These are phyloP conservation scores for Amiota mariae DNA, from an alignment of 2,888 invertebrate species.

Conservation along the genomic window DNA sequence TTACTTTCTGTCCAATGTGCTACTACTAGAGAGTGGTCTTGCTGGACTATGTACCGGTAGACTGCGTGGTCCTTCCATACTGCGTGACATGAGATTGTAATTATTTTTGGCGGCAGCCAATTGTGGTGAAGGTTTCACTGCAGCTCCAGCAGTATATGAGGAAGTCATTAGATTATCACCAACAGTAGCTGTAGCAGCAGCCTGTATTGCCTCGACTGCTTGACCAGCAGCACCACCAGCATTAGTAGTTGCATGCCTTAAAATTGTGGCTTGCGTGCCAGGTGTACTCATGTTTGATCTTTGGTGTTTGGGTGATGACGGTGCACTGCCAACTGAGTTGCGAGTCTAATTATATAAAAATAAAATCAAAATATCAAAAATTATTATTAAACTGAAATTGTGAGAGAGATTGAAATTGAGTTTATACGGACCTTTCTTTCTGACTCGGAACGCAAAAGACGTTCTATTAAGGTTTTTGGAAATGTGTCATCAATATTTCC, in stretches of 20 bases:
- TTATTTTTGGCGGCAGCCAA: constrained; percentile 57
- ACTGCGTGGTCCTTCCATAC: constrained; percentile 77
- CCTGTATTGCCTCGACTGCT: constrained; percentile 66
- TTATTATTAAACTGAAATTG: not conserved
- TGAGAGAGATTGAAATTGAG: not conserved
- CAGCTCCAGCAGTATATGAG: constrained; percentile 58
- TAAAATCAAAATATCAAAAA: not conserved
- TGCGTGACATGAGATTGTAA: constrained; percentile 76
- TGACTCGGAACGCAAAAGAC: constrained; percentile 78
- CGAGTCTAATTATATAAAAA: constrained; percentile 66
- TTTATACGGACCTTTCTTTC: constrained; percentile 68
- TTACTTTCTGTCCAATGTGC: constrained; percentile 77
- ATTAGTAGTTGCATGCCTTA: constrained; percentile 58
- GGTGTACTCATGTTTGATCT: constrained; percentile 74
- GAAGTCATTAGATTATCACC: constrained; percentile 54
- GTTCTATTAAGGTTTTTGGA: constrained; percentile 80
- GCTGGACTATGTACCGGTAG: constrained; percentile 75
- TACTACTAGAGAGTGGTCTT: constrained; percentile 72
- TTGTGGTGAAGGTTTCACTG: constrained; percentile 47
- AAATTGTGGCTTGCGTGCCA: constrained; percentile 48
- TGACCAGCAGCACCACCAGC: constrained; percentile 73
- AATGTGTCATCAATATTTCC: constrained; percentile 77
- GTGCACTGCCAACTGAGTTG: constrained; percentile 78
- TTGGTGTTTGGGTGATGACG: constrained; percentile 76
- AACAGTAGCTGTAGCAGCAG: too few species aligned